Evolutionary conservation across 2,797 vertebrate genomes (phyloP), one percentile per base, ranked within the genome.

Genomic region (Propithecus perrieri): DNA sequence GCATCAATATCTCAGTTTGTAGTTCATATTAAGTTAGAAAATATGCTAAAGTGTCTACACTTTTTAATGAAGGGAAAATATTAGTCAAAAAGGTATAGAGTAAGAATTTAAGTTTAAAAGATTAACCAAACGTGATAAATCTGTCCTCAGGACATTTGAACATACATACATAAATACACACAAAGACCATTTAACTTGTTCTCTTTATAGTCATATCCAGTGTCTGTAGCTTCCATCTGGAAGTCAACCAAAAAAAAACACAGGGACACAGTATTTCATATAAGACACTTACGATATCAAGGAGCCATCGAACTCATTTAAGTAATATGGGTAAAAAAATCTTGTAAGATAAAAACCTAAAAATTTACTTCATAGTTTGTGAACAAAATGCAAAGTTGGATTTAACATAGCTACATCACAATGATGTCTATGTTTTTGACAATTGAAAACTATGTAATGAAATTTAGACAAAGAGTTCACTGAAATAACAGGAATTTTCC

Each of bases 181-280:
- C 22, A 74, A 46, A 85, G 26, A 76, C 18, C 59, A 69, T 41
- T 30, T 83, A 22, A 67, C 15, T 81, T 83, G 24, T 67, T 85
- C 90, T 81, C 20, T 26, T 81, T 50, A 35, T 18, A 86, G 38
- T 95, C 59, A 57, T 4, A 93, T 18, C 28, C 67, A 89, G 18
- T 10, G 7, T 79, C 17, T 81, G 7, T 72, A 85, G 33, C 63
- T 65, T 65, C 7, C 28, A 86, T 59, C 50, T n/a, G 55, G 38
- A 93, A 67, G 26, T 57, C 43, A n/a, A 95, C 63, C 24, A 95
- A 89, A 87, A 78, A 78, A 46, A 95, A 95, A 80, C 24, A 91
- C 1, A 94, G n/a, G 72, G 10, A 81, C 26, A 48, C 1, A 38
- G 28, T 43, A 74, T 80, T 95, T 85, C 75, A 61, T 41, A 30